phyloP scores from a whole-genome alignment of 2,797 vertebrate species.

The Crocidura indochinensis region DNA sequence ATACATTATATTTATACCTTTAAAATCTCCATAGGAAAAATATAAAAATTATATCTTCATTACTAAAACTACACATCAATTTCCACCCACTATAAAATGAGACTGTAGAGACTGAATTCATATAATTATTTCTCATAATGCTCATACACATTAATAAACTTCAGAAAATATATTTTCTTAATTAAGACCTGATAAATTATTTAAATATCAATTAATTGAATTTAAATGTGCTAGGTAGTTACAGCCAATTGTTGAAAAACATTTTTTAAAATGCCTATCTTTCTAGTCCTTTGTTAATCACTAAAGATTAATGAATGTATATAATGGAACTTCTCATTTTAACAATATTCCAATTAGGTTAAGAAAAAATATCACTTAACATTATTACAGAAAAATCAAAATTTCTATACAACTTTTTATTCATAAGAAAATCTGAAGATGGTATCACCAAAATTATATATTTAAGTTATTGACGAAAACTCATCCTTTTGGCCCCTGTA shows the following conservation, averaged over 20 bases:
- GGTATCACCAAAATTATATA: background rate
- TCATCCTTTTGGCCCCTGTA: background rate
- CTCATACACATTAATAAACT: background rate
- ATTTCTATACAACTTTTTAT: background rate
- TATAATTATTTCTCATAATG: conserved; percentile 19
- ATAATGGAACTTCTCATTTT: background rate
- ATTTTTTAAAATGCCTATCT: background rate
- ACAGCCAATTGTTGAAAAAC: background rate
- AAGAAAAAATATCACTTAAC: background rate
- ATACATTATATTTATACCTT: conserved; percentile 24
- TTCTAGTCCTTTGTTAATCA: background rate
- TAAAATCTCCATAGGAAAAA: background rate
- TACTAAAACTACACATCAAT: conserved; percentile 34
- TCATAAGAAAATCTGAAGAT: background rate
- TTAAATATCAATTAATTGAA: conserved; percentile 50
- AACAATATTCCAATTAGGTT: conserved; percentile 4
- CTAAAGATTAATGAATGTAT: background rate
- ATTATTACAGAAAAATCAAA: background rate
- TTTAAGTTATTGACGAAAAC: conserved; percentile 43
- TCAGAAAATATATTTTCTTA: conserved; percentile 28
- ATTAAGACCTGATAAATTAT: background rate
- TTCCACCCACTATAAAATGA: background rate
- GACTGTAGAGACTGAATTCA: background rate
- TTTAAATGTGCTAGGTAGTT: background rate
- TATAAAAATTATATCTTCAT: background rate